Percentiles rank a stretch among this genome's conserved stretches.
Conservation (phyloP, 1,140 invertebrate genomes). For the Spodoptera frugiperda region DNA sequence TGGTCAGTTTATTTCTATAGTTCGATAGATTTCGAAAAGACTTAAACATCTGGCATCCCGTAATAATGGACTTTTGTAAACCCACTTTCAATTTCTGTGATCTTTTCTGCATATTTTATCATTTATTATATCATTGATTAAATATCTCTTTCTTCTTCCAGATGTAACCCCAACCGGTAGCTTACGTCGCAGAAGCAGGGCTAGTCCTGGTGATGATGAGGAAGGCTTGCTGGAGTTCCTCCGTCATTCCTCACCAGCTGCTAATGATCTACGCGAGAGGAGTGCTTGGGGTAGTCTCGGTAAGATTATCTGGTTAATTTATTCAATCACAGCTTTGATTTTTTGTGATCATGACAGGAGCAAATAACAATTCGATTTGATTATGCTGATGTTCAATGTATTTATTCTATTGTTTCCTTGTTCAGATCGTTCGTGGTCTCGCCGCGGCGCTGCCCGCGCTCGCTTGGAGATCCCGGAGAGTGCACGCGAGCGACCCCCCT, state of each 20-base stretch:
- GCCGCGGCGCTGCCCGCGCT: conserved; percentile 90
- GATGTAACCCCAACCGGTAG: conserved; percentile 96
- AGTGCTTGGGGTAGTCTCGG: conserved; percentile 94
- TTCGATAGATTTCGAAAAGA: too few species aligned
- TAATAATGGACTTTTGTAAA: too few species aligned
- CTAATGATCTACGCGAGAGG: conserved; percentile 91
- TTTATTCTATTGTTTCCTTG: neutral
- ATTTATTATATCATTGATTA: too few species aligned
- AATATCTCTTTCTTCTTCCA: conserved; percentile 59
- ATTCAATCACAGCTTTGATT: too few species aligned
- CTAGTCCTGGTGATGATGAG: conserved; percentile 94
- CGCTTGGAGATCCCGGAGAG: conserved; percentile 89
- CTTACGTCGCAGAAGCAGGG: conserved; percentile 91
- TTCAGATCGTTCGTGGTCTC: conserved; percentile 94
- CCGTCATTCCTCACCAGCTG: conserved; percentile 90
- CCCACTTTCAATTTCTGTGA: too few species aligned
- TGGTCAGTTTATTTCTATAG: conserved; percentile 79
- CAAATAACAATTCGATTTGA: neutral
- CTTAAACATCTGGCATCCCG: too few species aligned
- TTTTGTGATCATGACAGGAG: neutral
- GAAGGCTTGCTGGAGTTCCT: conserved; percentile 95
- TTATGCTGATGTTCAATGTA: neutral
- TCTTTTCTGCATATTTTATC: too few species aligned
- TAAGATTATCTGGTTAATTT: conserved; percentile 69
- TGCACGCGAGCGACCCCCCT: conserved; percentile 89